Evolutionary conservation across 2,888 invertebrate species (phyloP), one percentile per base, ranked within the genome.

Genomic region (Argyra leucocephala): DNA sequence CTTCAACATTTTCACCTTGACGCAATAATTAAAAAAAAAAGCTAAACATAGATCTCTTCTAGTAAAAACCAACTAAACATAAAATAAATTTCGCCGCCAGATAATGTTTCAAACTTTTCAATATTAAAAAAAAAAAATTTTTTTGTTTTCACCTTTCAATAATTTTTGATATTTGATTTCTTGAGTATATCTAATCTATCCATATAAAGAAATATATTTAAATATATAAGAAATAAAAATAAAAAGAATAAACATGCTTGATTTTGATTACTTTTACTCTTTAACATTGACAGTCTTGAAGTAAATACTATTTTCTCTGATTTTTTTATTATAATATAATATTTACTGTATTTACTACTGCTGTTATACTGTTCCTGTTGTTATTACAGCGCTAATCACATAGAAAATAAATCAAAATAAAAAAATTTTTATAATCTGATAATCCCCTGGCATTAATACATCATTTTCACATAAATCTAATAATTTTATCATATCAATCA

Each of bases 401-500:
- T 48, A 4, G 18, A 48, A 48, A 48, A 48, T 48, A 48, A 48
- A 48, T 48, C 48, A 48, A 48, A 48, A 48, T 15, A 48, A 48
- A 48, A 10, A 26, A 6, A 26, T 48, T 48, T 15, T 48, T 48
- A 18, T 48, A 10, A 12, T 48, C 15, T 48, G 7, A 48, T 48
- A 48, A 48, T 48, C 48, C 48, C 48, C 48, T 48, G 48, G 48
- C 48, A 48, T 48, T 48, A 48, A 48, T 48, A 48, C 48, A 48
- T 48, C 48, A 48, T 18, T 48, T 48, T 48, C 48, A 18, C n/a
- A 48, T 18, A 48, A 48, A 48, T 48, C 48, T 48, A 48, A 48
- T n/a, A 48, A 48, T 37, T 37, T 37, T 48, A 48, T 48, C 48
- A 48, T 48, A 48, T 48, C 48, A 48, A 48, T 48, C 48, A 48